A percentile compares a stretch with the other conserved stretches of the same genome.
Evolutionary conservation across 2,113 vertebrate species (phyloP).

Genomic region (Cavia porcellus): DNA sequence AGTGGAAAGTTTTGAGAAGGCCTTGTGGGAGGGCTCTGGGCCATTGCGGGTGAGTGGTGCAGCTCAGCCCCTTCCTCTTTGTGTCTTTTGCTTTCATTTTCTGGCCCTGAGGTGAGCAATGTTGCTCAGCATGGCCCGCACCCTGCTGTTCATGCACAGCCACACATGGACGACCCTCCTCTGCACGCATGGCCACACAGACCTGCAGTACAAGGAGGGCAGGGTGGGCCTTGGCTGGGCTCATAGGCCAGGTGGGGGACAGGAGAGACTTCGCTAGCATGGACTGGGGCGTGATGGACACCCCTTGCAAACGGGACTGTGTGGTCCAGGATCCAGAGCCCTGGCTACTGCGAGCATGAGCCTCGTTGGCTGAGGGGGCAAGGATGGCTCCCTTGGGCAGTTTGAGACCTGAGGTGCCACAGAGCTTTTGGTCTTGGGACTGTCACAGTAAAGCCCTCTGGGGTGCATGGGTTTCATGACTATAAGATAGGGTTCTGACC

Average conservation of each 20-base stretch:
- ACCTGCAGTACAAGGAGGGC: background rate
- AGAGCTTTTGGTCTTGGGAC: background rate
- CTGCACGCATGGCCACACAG: background rate
- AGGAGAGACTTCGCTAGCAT: background rate
- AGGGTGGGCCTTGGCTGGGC: background rate
- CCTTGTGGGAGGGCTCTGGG: background rate
- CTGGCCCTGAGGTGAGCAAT: background rate
- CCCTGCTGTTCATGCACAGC: background rate
- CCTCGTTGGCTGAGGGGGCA: background rate
- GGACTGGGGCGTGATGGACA: background rate
- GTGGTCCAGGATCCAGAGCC: background rate
- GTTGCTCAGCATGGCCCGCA: background rate
- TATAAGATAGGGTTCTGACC: background rate
- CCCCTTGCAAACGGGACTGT: background rate
- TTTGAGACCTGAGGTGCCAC: background rate
- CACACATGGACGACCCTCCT: background rate
- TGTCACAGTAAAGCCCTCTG: too few relatives aligned
- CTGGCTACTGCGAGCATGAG: background rate
- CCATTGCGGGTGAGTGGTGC: background rate
- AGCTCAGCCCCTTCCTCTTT: too few relatives aligned
- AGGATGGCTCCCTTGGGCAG: background rate
- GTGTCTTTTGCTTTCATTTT: background rate
- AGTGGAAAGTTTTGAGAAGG: background rate
- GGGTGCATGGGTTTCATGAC: background rate
- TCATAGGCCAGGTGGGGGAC: background rate